Base-by-base conservation (phyloP, 2,888 invertebrate species). In the Corbicula japonica region DNA sequence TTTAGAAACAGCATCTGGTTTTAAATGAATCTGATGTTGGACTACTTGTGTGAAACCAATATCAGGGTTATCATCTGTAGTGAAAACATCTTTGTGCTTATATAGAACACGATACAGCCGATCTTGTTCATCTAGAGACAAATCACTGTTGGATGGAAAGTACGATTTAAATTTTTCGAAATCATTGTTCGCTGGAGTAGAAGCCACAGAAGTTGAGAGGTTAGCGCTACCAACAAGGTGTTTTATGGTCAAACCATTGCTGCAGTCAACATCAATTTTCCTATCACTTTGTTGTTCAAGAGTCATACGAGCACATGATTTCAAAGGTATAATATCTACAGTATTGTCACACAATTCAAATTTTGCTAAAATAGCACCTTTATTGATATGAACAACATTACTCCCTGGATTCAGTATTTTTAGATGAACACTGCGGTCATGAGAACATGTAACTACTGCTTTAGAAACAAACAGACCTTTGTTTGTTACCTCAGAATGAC, bases 401-500 rank as follows among this genome's bases (percentile, higher is more conserved):
- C 38, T 52, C n/a, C 44, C 32, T 23, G 76, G 69, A 50, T 80
- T 80, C 38, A 76, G 56, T 23, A 73, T 35, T 62, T 72, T 72
- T 0, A 80, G 52, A 58, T 63, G 30, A n/a, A 68, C 54, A 41
- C 28, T n/a, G 32, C 46, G 68, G 44, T 68, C 68, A 6, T 18
- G 21, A 18, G 18, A 18, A 56, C 68, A 68, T 10, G 68, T 54
- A 41, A 68, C 68, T 15, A 60, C 23, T 34, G 52, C 38, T 66
- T 66, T 66, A 44, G 75, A 69, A 28, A 81, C 71, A 10, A 77
- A 23, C 3, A 81, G 32, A 28, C 77, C 74, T 58, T 68, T 71
- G 34, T 65, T 60, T 3, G 23, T 28, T 10, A 60, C 34, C 58
- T 68, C 56, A 15, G 38, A 48, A 54, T 66, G 63, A 46, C 46